Evolutionary conservation across 2,113 vertebrate species (phyloP).

Genomic region (Syngnathus typhle): DNA sequence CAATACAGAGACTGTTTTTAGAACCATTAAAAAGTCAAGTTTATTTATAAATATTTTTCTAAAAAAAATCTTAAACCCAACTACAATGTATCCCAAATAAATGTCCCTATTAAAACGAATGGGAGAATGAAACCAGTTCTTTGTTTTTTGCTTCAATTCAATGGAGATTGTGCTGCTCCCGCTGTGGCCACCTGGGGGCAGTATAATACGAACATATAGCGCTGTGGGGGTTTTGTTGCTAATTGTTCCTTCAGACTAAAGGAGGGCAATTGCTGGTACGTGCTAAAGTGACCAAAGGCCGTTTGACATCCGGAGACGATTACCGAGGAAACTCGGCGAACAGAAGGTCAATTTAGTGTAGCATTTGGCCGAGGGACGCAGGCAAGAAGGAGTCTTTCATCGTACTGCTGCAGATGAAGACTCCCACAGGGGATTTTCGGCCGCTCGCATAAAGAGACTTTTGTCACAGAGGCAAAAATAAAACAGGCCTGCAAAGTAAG

Average conservation of each 20-base stretch:
- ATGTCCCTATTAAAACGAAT: too few species aligned
- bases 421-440: constrained; percentile 50
- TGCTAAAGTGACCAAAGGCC: constrained; percentile 22
- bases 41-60: neutral
- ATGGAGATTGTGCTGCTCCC: neutral
- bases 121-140: neutral
- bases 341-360: constrained; percentile 56
- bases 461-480: constrained; percentile 32
- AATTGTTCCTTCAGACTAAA: neutral
- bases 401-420: constrained; percentile 13
- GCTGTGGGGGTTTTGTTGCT: neutral
- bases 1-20: too few species aligned
- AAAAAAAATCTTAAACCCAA: too few species aligned
- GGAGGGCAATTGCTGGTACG: neutral
- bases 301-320: constrained; percentile 10
- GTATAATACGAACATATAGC: neutral
- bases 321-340: constrained; percentile 30
- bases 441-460: constrained; percentile 65
- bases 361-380: constrained; percentile 49
- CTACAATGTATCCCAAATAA: too few species aligned
- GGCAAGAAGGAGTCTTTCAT: constrained; percentile 57
- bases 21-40: too few species aligned
- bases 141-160: neutral
- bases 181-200: neutral
- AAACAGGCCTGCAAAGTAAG: constrained; percentile 30